phyloP scores from a whole-genome alignment of 1,140 invertebrate genomes.

The Musca domestica region DNA sequence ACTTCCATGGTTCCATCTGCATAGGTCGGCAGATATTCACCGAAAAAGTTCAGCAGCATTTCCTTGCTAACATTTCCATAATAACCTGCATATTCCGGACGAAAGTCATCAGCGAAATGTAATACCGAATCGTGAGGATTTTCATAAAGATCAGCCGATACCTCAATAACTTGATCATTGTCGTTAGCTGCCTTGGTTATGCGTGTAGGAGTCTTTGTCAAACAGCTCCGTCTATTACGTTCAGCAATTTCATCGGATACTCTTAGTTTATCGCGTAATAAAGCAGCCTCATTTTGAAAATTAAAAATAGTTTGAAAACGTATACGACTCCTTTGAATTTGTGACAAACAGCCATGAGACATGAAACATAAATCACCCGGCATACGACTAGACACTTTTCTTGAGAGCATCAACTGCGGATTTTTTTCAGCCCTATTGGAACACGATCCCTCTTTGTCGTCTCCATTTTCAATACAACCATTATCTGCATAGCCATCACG shows the following conservation, averaged over 20 bases:
- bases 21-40: constrained; percentile 28
- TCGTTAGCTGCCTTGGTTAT: background rate
- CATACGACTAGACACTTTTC: constrained; percentile 11
- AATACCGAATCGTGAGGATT: constrained; percentile 28
- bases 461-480: background rate
- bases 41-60: constrained; percentile 25
- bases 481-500: constrained; percentile 21
- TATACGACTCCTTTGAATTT: constrained; percentile 23
- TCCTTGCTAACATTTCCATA: constrained; percentile 27
- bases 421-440: background rate
- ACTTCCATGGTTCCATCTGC: constrained; percentile 26
- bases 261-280: constrained; percentile 21
- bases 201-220: background rate
- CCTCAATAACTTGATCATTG: constrained; percentile 25
- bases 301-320: constrained; percentile 24
- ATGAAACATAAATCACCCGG: constrained; percentile 26
- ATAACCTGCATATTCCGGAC: constrained; percentile 26
- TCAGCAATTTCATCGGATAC: constrained; percentile 16
- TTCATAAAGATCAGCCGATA: constrained; percentile 27
- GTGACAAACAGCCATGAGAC: constrained; percentile 17
- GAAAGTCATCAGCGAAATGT: constrained; percentile 22
- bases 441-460: background rate
- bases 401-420: no score
- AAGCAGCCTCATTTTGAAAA: constrained; percentile 21
- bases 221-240: no score